Percentiles rank a stretch among this genome's conserved stretches.
Evolutionary conservation across 2,888 invertebrate species (phyloP).

Genomic region (Phengaris alcon): DNA sequence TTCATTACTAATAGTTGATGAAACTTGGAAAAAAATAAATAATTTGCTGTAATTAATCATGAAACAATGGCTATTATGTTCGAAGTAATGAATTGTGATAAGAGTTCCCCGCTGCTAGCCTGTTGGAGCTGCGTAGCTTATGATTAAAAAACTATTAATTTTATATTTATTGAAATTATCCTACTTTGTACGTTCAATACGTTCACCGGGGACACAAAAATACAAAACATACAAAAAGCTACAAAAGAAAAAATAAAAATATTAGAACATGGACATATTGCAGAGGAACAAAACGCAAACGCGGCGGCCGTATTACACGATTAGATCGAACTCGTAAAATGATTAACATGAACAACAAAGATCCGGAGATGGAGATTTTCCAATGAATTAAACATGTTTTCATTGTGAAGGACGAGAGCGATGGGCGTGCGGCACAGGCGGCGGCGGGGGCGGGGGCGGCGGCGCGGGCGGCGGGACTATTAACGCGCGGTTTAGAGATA

Average conservation of each 20-base stretch:
- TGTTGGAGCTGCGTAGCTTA: constrained; percentile 41
- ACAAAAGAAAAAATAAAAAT: background rate
- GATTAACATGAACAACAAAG: constrained; percentile 39
- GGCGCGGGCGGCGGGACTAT: constrained; percentile 66
- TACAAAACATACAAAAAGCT: background rate
- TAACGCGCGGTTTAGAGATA: constrained; percentile 74
- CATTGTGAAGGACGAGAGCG: constrained; percentile 43
- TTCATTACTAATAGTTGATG: constrained; percentile 4
- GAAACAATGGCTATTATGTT: constrained; percentile 75
- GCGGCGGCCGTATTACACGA: constrained; percentile 26
- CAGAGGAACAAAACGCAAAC: background rate
- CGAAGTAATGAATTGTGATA: constrained; percentile 67
- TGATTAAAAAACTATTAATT: constrained; percentile 26
- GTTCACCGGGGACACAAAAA: background rate
- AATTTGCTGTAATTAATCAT: constrained; percentile 24
- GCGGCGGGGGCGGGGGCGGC: constrained; percentile 57
- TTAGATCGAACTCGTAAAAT: constrained; percentile 35
- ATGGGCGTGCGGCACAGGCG: constrained; percentile 42
- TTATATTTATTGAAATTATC: constrained; percentile 1
- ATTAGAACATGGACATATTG: background rate
- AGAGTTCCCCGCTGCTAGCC: constrained; percentile 64
- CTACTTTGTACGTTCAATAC: background rate
- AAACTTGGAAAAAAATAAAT: constrained; percentile 42
- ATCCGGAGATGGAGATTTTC: constrained; percentile 42
- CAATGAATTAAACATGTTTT: constrained; percentile 53